Percentiles rank a stretch among this genome's conserved stretches.
Conservation (phyloP, 2,113 vertebrate species). For the Tichodroma muraria region DNA sequence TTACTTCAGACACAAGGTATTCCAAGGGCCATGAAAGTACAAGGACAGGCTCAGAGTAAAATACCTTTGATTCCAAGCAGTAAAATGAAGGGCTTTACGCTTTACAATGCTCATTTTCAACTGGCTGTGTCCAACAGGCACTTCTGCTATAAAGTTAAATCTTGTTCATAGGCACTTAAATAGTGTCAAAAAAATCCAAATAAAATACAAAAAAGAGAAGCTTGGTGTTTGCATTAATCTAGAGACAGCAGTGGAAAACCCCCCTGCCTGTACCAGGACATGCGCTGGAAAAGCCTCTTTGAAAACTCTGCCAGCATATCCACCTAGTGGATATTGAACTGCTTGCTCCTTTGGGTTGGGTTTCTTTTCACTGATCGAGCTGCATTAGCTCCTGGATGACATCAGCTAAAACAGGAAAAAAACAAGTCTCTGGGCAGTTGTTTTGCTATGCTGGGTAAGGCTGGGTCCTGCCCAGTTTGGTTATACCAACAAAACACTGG, state of each 20-base stretch:
- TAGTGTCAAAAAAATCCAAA: background rate
- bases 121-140: background rate
- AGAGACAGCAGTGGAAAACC: background rate
- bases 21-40: background rate
- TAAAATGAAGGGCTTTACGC: background rate
- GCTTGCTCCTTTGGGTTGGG: background rate
- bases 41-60: background rate
- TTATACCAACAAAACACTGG: background rate
- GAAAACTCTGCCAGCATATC: background rate
- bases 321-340: background rate
- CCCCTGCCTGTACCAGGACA: background rate
- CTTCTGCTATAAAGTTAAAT: background rate
- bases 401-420: background rate
- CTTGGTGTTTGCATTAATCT: background rate
- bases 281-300: background rate
- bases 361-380: accelerated
- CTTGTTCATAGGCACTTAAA: background rate
- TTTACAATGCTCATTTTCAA: background rate
- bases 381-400: background rate
- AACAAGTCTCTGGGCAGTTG: background rate
- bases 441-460: background rate
- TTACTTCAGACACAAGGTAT: background rate
- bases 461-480: background rate
- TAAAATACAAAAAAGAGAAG: background rate
- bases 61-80: background rate